A percentile compares a stretch with the other conserved stretches of the same genome.
Evolutionary conservation across 1,140 invertebrate species (phyloP).

Genomic region (Elymnias hypermnestra): DNA sequence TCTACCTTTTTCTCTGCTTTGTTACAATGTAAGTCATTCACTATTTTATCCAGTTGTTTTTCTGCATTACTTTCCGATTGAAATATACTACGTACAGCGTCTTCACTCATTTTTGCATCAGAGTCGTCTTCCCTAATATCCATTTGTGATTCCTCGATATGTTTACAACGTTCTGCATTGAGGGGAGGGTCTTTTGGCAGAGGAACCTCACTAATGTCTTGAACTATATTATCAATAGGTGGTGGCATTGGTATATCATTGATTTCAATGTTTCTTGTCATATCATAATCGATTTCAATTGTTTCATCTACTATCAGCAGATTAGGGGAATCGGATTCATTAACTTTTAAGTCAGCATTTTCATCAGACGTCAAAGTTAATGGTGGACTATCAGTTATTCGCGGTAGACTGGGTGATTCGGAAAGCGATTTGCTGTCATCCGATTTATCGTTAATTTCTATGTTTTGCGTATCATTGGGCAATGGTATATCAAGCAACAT

Average conservation of each 20-base stretch:
- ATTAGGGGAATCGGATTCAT: conserved; percentile 29
- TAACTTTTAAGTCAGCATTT: conserved; percentile 27
- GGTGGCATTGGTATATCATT: conserved; percentile 61
- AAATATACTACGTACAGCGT: conserved; percentile 81
- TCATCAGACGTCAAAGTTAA: conserved; percentile 30
- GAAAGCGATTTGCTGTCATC: conserved; percentile 45
- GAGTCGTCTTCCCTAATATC: conserved; percentile 43
- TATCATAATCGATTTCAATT: conserved; percentile 34
- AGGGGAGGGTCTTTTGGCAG: conserved; percentile 46
- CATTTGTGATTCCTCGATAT: conserved; percentile 8
- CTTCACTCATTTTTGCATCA: conserved; percentile 83
- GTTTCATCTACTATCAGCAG: conserved; percentile 31
- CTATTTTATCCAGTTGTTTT: conserved; percentile 37
- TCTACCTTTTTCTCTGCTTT: conserved; percentile 78
- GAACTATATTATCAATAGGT: conserved; percentile 50
- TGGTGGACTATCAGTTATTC: conserved; percentile 67
- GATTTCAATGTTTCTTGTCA: conserved; percentile 43
- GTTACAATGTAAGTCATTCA: conserved; percentile 31
- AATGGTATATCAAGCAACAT: conserved; percentile 53
- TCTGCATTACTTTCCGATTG: conserved; percentile 50
- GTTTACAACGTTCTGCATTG: conserved; percentile 12
- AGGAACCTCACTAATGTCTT: conserved; percentile 59
- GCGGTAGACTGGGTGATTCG: conserved; percentile 65
- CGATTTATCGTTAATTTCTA: conserved; percentile 33
- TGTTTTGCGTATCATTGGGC: conserved; percentile 43